Base-by-base conservation (phyloP, 2,888 invertebrate genomes). In the Corbicula japonica region DNA sequence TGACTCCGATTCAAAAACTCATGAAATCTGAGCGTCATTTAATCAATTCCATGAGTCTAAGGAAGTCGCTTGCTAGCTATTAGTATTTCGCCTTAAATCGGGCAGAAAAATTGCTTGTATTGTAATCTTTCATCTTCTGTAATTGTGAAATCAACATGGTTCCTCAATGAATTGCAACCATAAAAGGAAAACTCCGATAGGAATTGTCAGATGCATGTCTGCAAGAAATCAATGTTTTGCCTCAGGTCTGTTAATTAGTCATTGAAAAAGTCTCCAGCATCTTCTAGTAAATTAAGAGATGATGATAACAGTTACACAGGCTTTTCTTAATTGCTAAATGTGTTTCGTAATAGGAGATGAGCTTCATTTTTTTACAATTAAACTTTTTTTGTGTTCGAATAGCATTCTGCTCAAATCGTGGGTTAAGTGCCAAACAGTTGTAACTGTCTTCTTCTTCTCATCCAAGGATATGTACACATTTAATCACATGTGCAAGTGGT, bases 41-140 rank as follows among this genome's bases (percentile, higher is more conserved):
- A 38, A 66, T 54, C 35, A 30, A 28, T 66, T 34, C 38, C n/a
- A 28, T 23, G 38, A 28, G 28, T 18, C 52, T 23, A 18, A 41
- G 66, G 54, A 66, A 54, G 28, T 26, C 26, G 28, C 52, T 66
- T 21, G 18, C 38, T 28, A 32, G 26, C 41, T 66, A 66, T 66
- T 66, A 66, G 66, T 41, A 38, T 66, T 52, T 52, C 52, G 21
- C 54, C 66, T 66, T 52, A 52, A 66, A 66, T 66, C 54, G 44
- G 52, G 52, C 41, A 38, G 52, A 66, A 66, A 52, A 63, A 66
- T 21, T 18, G 26, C 61, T 61, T 38, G 44, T 61, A 54, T 66
- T 66, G 66, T 66, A 52, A 35, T 66, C 38, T 52, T 66, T 52
- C 52, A 50, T 66, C 54, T 54, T 66, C 48, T 34, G 63, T 63